phyloP scores from a whole-genome alignment of 2,888 invertebrate genomes.

The Drosophila differens region DNA sequence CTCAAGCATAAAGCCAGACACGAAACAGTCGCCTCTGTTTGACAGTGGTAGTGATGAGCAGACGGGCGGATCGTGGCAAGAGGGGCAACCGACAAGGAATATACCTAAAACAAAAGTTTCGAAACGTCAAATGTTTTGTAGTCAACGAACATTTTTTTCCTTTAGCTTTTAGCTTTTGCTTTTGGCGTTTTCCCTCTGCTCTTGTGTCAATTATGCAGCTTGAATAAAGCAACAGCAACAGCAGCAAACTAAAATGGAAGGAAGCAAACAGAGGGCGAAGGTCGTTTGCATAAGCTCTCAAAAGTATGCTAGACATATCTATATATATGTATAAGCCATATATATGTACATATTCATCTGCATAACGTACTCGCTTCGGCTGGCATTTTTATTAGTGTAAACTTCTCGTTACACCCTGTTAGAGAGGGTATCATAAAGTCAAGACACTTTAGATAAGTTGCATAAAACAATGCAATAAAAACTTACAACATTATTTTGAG shows the following conservation, averaged over 20 bases:
- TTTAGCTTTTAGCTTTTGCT: conserved; percentile 30
- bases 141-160: conserved; percentile 38
- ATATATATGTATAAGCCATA: not conserved
- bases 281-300: conserved; percentile 62
- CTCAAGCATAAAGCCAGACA: conserved; percentile 54
- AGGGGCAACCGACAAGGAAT: not conserved
- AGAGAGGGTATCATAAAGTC: not conserved
- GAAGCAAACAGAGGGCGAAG: conserved; percentile 56
- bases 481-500: not conserved
- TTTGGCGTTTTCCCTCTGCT: conserved; percentile 29
- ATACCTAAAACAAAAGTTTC: conserved; percentile 44
- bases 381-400: conserved; percentile 12
- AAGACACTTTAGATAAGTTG: not conserved
- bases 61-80: not conserved
- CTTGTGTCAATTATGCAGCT: conserved; percentile 73
- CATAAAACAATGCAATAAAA: not conserved
- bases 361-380: not conserved
- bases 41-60: not conserved
- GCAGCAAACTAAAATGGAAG: conserved; percentile 13
- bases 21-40: conserved; percentile 16
- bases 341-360: not conserved
- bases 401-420: not conserved
- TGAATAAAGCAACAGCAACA: conserved; percentile 52
- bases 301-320: conserved; percentile 62
- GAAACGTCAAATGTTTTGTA: conserved; percentile 73